Evolutionary conservation across 1,140 invertebrate genomes (phyloP).

Genomic region (Mycetomoellerius zeteki): DNA sequence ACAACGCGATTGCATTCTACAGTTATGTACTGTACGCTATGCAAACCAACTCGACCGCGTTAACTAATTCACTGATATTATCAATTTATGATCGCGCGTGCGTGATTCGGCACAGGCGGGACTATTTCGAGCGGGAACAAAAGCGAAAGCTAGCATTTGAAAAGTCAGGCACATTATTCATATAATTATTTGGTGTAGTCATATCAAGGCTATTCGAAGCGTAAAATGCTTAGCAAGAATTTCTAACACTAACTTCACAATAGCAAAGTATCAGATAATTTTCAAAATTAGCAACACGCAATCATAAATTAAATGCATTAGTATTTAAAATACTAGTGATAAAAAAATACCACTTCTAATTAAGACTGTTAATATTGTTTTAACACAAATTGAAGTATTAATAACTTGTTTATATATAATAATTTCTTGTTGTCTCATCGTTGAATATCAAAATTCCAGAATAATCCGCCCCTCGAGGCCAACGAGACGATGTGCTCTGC

Average conservation of each 20-base stretch:
- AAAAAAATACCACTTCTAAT: neutral
- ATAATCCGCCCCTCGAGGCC: conserved; percentile 4
- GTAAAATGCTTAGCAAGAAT: conserved; percentile 19
- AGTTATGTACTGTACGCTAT: conserved; percentile 26
- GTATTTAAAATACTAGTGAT: neutral
- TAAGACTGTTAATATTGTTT: neutral
- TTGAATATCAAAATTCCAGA: neutral
- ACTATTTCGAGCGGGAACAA: conserved; percentile 37
- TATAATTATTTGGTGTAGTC: conserved; percentile 82
- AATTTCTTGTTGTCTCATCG: conserved; percentile 62
- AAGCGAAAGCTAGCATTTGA: conserved; percentile 49
- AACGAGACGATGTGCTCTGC: conserved; percentile 68
- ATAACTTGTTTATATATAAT: neutral
- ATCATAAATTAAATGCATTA: neutral
- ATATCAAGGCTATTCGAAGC: conserved; percentile 75
- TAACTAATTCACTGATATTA: conserved; percentile 46
- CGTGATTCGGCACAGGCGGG: conserved; percentile 31
- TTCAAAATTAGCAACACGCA: neutral
- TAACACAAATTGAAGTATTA: neutral
- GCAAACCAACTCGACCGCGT: conserved; percentile 33
- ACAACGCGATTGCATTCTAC: conserved; percentile 15
- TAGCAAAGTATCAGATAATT: neutral
- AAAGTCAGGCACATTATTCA: conserved; percentile 43
- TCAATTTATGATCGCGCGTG: conserved; percentile 52
- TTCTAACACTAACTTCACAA: conserved; percentile 16